These are phyloP conservation scores for Pimephales promelas DNA, from an alignment of 2,113 vertebrate species.

Conservation along the genomic window DNA sequence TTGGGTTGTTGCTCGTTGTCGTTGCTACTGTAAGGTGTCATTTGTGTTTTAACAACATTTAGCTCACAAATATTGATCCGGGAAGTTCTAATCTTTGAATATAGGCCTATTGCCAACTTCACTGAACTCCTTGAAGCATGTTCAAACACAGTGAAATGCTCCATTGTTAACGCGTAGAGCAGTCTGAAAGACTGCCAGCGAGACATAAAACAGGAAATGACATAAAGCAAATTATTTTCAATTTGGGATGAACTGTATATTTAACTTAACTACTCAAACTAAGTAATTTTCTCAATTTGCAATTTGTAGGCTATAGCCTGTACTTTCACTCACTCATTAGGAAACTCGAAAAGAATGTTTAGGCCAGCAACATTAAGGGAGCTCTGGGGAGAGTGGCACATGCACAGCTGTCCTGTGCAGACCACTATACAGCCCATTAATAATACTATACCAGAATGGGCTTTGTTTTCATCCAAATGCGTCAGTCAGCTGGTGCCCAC, in stretches of 20 bases:
- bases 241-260: not conserved
- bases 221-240: not conserved
- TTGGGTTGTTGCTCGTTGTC: too few species aligned
- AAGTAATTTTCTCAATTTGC: not conserved
- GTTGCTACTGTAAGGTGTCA: too few species aligned
- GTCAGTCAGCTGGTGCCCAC: conserved; percentile 14
- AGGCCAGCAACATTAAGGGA: not conserved
- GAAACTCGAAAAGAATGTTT: not conserved
- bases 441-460: conserved; percentile 2
- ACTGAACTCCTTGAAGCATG: too few species aligned
- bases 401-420: conserved; percentile 13
- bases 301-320: not conserved
- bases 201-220: not conserved
- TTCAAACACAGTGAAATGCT: too few species aligned
- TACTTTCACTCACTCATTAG: not conserved
- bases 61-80: too few species aligned
- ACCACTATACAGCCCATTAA: not conserved
- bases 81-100: too few species aligned
- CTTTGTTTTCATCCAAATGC: conserved; percentile 15
- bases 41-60: too few species aligned
- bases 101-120: too few species aligned
- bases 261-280: not conserved
- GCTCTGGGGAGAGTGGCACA: not conserved
- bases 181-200: too few species aligned
- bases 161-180: too few species aligned